Evolutionary conservation across 2,888 invertebrate genomes (phyloP).

Genomic region (Dasysyrphus albostriatus): DNA sequence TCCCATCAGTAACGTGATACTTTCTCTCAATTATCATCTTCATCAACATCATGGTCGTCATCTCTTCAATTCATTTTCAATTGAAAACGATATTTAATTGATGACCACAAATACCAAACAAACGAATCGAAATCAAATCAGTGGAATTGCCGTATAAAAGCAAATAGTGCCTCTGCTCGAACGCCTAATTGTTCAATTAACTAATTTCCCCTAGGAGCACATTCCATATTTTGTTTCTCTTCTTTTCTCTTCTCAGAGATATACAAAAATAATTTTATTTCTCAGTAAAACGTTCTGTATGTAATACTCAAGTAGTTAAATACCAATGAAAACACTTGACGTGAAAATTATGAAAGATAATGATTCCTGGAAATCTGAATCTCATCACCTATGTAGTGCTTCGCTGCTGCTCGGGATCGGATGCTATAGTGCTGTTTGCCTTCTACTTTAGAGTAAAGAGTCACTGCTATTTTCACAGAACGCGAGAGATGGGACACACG

Average conservation of each 20-base stretch:
- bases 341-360: slow-evolving; percentile 60
- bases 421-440: slow-evolving; percentile 37
- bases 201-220: slow-evolving; percentile 44
- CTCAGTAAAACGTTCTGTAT: slow-evolving; percentile 52
- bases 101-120: slow-evolving; percentile 64
- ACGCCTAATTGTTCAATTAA: slow-evolving; percentile 74
- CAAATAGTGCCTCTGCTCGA: slow-evolving; percentile 36
- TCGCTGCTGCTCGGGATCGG: slow-evolving; percentile 48
- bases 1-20: slow-evolving; percentile 63
- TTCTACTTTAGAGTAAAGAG: slow-evolving; percentile 43
- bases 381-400: slow-evolving; percentile 54
- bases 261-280: slow-evolving; percentile 24
- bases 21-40: slow-evolving; percentile 62
- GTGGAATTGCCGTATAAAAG: slow-evolving; percentile 49
- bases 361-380: slow-evolving; percentile 70
- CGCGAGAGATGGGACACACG: slow-evolving; percentile 38
- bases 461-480: slow-evolving; percentile 38
- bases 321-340: slow-evolving; percentile 70
- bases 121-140: slow-evolving; percentile 71
- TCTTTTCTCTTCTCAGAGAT: slow-evolving; percentile 6
- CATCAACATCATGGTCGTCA: slow-evolving; percentile 53
- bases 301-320: slow-evolving; percentile 57
- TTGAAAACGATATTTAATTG: slow-evolving; percentile 74
- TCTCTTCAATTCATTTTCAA: slow-evolving; percentile 55
- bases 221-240: slow-evolving; percentile 13